Percentiles rank a stretch among this genome's conserved stretches.
Conservation (phyloP, 2,888 invertebrate genomes). For the Laothoe populi region DNA sequence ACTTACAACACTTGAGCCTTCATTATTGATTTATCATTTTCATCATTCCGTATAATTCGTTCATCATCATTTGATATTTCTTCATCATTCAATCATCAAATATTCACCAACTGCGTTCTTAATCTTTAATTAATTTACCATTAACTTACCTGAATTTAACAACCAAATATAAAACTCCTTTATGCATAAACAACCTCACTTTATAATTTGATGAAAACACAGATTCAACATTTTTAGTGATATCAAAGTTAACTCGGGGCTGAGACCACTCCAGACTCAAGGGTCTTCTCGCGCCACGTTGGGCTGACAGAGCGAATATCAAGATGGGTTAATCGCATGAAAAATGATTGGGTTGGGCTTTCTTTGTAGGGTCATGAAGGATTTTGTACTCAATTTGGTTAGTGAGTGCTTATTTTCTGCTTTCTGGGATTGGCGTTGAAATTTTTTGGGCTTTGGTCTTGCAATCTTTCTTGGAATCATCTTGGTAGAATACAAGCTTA, state of each 20-base stretch:
- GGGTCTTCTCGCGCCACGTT: neutral
- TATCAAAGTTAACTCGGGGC: neutral
- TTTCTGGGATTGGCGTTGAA: neutral
- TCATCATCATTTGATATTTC: no score
- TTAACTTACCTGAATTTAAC: no score
- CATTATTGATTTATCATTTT: no score
- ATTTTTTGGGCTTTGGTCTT: neutral
- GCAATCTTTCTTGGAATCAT: no score
- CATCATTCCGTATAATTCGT: no score
- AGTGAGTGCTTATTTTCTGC: neutral
- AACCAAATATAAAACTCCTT: no score
- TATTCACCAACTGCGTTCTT: no score
- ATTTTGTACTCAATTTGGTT: neutral
- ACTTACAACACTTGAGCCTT: no score
- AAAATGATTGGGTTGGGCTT: conserved; percentile 2
- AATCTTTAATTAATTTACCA: no score
- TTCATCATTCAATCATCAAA: no score
- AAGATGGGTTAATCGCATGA: conserved; percentile 8
- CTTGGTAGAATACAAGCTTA: no score
- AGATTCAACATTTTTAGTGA: neutral
- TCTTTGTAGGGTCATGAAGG: neutral
- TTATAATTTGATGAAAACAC: neutral
- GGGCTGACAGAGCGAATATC: neutral
- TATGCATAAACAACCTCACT: neutral
- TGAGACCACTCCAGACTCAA: neutral